Evolutionary conservation across 1,140 invertebrate species (phyloP), one percentile per base, ranked within the genome.

Genomic region (Drepana arcuata): DNA sequence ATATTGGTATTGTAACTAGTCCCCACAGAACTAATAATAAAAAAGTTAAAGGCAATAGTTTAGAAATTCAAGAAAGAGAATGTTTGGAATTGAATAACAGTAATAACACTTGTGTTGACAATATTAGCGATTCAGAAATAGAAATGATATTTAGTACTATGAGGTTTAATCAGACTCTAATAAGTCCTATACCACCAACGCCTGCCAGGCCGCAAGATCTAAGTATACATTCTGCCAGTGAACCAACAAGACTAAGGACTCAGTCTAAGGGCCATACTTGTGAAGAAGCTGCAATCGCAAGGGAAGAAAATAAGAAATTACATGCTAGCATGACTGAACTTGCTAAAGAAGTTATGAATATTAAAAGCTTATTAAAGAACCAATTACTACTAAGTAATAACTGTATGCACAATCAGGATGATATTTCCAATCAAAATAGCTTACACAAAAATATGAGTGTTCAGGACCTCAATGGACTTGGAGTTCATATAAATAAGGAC

Each of bases 121-220:
- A 24, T 15, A 51, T 29, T 34, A 44, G 45, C 39, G 71, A 80
- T 54, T 14, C 10, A 35, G 75, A 81, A 61, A 50, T 81, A 18
- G 61, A 69, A 42, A 62, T 41, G 38, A 81, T 78, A 48, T 57
- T 81, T 37, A 58, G 37, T 31, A 43, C 34, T 11, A 78, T 78
- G 71, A 46, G 56, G 34, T 54, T 81, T 14, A 26, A 44, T 37
- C 38, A 48, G 16, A 44, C 38, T 14, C 28, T 63, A 12, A 49
- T 80, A 34, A 66, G 69, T 3, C 73, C 77, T 12, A 53, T 78
- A 18, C 71, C 75, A 7, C 40, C 41, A 23, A 67, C 63, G 32
- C 75, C 75, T 24, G 34, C 34, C 7, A 57, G 41, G 29, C n/a
- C 40, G 15, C 41, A 13, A 11, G 48, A 29, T n/a, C n/a, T n/a